phyloP scores from a whole-genome alignment of 2,113 vertebrate species.

The Gopherus flavomarginatus region DNA sequence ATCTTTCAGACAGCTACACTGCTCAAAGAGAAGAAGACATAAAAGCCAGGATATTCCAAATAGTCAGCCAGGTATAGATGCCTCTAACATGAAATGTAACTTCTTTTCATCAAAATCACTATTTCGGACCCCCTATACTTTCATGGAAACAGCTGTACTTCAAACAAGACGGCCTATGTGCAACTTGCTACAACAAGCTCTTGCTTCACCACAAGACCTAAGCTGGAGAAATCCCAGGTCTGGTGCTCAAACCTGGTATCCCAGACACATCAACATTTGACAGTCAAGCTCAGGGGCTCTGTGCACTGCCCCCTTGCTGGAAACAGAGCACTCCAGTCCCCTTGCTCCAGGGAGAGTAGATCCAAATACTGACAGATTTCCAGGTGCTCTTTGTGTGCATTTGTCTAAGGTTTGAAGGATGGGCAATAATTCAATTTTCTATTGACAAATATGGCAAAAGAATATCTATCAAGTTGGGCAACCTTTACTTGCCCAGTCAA shows the following conservation, averaged over 20 bases:
- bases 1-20: background rate
- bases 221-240: background rate
- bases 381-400: background rate
- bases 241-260: background rate
- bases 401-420: too few relatives aligned
- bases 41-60: background rate
- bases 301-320: background rate
- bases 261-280: background rate
- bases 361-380: background rate
- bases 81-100: background rate
- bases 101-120: too few relatives aligned
- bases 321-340: background rate
- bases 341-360: background rate
- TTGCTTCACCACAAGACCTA: background rate
- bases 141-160: background rate
- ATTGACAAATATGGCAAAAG: too few relatives aligned
- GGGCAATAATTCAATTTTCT: too few relatives aligned
- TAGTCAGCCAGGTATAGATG: background rate
- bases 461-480: too few relatives aligned
- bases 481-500: too few relatives aligned
- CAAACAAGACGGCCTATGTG: too few relatives aligned
- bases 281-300: background rate
- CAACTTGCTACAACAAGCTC: background rate
- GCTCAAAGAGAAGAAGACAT: background rate
- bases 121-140: background rate